Percentiles rank a stretch among this genome's conserved stretches.
Evolutionary conservation across 2,113 vertebrate species (phyloP).

Genomic region (Alosa alosa): DNA sequence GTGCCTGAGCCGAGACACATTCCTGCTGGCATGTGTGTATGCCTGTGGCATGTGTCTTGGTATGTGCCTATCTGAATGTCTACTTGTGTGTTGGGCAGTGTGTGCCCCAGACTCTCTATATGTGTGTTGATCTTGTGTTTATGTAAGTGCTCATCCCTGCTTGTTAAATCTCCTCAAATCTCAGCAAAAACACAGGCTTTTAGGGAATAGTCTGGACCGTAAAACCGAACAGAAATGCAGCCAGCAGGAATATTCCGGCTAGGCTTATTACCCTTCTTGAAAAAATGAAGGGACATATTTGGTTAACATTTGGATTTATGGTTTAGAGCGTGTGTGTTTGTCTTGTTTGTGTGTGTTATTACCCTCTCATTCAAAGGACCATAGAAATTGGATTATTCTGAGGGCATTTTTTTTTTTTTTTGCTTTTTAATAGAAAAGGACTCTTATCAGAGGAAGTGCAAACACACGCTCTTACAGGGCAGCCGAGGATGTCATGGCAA

Average conservation of each 20-base stretch:
- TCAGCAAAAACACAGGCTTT: too few species aligned
- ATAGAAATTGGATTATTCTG: not conserved
- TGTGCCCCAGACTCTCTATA: too few species aligned
- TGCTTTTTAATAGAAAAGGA: not conserved
- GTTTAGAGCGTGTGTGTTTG: not conserved
- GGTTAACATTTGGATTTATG: not conserved
- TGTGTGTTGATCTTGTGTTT: too few species aligned
- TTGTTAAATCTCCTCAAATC: too few species aligned
- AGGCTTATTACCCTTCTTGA: not conserved
- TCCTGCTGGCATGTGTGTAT: not conserved
- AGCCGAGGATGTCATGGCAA: not conserved
- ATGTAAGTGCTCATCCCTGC: too few species aligned
- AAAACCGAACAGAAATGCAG: too few species aligned
- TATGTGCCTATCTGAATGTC: too few species aligned
- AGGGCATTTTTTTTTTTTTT: not conserved
- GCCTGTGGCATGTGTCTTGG: not conserved
- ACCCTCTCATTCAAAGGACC: not conserved
- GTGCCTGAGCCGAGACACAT: not conserved
- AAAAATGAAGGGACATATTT: not conserved
- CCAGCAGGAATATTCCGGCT: too few species aligned
- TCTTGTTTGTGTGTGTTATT: not conserved
- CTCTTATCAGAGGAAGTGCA: not conserved
- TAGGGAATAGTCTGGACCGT: too few species aligned
- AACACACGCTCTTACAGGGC: not conserved
- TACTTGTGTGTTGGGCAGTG: too few species aligned